A percentile compares a stretch with the other conserved stretches of the same genome.
Conservation (phyloP, 2,888 invertebrate species). For the Noctuana brunneofusca region DNA sequence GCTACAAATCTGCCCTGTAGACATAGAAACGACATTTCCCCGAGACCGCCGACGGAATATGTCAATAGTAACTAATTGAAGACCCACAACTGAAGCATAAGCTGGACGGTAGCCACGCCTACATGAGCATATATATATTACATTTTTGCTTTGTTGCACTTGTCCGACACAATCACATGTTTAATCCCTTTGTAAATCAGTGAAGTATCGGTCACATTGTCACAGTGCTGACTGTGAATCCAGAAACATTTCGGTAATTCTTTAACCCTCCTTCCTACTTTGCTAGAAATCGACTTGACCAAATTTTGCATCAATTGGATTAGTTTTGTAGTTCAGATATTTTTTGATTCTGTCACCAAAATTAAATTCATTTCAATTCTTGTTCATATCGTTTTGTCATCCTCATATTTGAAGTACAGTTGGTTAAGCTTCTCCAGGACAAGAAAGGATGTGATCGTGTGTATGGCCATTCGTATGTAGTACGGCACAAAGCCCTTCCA, state of each 20-base stretch:
- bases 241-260: constrained; percentile 4
- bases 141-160: constrained; percentile 39
- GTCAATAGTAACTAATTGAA: constrained; percentile 75
- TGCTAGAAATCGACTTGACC: not conserved
- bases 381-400: not conserved
- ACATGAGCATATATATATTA: constrained; percentile 44
- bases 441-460: constrained; percentile 96
- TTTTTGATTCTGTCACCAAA: not conserved
- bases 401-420: constrained; percentile 67
- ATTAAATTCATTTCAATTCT: not conserved
- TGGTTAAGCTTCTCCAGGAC: constrained; percentile 94
- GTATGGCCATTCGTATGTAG: constrained; percentile 94
- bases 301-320: no score
- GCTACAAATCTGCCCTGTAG: constrained; percentile 20
- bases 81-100: constrained; percentile 63
- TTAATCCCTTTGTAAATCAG: constrained; percentile 54
- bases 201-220: constrained; percentile 22
- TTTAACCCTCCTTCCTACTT: not conserved
- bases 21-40: constrained; percentile 43
- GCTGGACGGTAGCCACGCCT: constrained; percentile 49
- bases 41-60: constrained; percentile 57
- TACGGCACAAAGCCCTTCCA: constrained; percentile 99
- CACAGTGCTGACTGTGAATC: constrained; percentile 7
- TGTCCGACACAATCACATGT: constrained; percentile 41
- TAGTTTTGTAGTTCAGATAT: not conserved